Conservation (phyloP, 2,113 vertebrate species). For the Hemibagrus wyckioides region DNA sequence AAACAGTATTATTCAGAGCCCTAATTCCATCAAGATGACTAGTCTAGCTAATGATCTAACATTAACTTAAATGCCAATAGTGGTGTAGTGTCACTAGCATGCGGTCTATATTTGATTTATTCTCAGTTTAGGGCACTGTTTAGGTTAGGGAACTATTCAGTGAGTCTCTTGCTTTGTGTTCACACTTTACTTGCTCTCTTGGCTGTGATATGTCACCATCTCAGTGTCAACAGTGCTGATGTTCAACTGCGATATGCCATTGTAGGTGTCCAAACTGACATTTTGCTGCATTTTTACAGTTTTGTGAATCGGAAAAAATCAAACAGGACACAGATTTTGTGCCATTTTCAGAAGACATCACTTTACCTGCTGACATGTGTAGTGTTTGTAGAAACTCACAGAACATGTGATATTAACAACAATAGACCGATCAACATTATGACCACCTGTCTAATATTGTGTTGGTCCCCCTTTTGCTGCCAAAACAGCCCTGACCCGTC, state of each 20-base stretch:
- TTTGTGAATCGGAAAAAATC: neutral
- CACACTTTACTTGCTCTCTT: neutral
- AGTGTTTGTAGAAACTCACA: neutral
- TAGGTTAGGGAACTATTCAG: neutral
- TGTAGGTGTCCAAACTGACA: neutral
- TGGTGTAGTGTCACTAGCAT: neutral
- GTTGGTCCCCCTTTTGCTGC: no score
- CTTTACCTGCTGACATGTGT: neutral
- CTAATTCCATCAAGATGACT: neutral
- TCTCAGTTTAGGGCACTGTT: neutral
- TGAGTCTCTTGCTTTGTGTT: neutral
- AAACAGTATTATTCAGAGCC: neutral
- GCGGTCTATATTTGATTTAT: neutral
- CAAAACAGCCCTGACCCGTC: no score
- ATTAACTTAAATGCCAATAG: neutral
- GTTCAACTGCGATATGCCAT: neutral
- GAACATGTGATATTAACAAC: neutral
- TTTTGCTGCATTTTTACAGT: neutral
- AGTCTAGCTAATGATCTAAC: neutral
- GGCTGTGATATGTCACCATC: constrained; percentile 1
- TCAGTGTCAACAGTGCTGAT: neutral
- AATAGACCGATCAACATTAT: no score
- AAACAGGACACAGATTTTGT: neutral
- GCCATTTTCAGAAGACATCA: neutral
- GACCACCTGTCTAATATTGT: no score